Evolutionary conservation across 2,888 invertebrate genomes (phyloP).

Genomic region (Parthenolecanium corni): DNA sequence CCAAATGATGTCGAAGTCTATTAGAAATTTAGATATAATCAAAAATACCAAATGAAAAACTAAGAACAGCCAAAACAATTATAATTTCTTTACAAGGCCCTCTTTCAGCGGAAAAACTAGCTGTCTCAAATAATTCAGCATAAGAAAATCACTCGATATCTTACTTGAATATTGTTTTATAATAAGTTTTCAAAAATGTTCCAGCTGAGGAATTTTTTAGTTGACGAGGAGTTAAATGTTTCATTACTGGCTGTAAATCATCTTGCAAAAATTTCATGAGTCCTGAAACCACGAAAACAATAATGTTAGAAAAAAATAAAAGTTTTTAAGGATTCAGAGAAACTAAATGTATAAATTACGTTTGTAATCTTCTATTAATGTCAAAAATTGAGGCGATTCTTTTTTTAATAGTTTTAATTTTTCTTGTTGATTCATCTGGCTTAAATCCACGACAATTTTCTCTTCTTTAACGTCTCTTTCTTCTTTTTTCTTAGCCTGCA

Average conservation of each 20-base stretch:
- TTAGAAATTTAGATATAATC: conserved; percentile 6
- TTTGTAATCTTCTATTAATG: conserved; percentile 66
- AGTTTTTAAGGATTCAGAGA: conserved; percentile 37
- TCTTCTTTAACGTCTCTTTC: conserved; percentile 42
- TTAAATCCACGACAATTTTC: conserved; percentile 62
- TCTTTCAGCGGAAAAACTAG: no score
- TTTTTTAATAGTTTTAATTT: conserved; percentile 64
- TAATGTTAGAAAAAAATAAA: conserved; percentile 1
- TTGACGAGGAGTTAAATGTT: conserved; percentile 49
- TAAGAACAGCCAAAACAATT: neutral
- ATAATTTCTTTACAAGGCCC: no score
- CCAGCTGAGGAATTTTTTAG: conserved; percentile 54
- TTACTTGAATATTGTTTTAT: conserved; percentile 51
- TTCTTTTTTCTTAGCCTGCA: conserved; percentile 36
- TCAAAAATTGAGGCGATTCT: conserved; percentile 77
- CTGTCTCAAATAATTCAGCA: no score
- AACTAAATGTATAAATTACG: conserved; percentile 10
- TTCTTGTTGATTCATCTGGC: conserved; percentile 60
- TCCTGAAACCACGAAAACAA: neutral
- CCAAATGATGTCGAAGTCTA: no score
- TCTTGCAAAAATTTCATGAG: conserved; percentile 4
- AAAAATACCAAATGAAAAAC: neutral
- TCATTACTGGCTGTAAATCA: conserved; percentile 53
- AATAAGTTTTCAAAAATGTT: conserved; percentile 58
- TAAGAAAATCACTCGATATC: no score